Conservation (phyloP, 1,140 invertebrate genomes). For the Schlechtendalia chinensis region DNA sequence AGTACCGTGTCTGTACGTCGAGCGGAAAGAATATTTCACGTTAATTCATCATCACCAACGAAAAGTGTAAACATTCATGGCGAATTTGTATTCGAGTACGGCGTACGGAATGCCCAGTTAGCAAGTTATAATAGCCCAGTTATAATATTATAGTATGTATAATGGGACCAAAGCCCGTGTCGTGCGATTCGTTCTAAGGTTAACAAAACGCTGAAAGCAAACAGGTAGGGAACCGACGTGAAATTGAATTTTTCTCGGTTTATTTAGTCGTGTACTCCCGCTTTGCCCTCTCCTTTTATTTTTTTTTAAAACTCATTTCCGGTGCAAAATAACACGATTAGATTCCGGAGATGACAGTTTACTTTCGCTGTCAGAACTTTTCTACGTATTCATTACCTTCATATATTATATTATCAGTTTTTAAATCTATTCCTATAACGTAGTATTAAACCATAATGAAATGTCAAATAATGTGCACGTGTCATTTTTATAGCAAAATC, state of each 20-base stretch:
- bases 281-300: background rate
- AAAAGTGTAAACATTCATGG: background rate
- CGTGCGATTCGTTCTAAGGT: background rate
- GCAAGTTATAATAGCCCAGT: no score
- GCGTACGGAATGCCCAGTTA: background rate
- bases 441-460: no score
- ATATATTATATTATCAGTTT: background rate
- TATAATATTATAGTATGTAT: background rate
- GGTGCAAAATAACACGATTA: background rate
- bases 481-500: no score
- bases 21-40: no score
- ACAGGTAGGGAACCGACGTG: background rate
- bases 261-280: background rate
- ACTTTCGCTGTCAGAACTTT: background rate
- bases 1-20: no score
- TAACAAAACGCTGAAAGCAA: background rate
- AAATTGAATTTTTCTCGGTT: slow-evolving; percentile 5
- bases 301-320: slow-evolving; percentile 16
- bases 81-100: background rate
- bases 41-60: background rate
- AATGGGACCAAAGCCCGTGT: background rate
- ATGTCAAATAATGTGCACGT: no score
- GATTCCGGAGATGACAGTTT: slow-evolving; percentile 2
- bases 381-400: background rate
- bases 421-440: no score